phyloP scores from a whole-genome alignment of 2,113 vertebrate genomes.

The Eonycteris spelaea region DNA sequence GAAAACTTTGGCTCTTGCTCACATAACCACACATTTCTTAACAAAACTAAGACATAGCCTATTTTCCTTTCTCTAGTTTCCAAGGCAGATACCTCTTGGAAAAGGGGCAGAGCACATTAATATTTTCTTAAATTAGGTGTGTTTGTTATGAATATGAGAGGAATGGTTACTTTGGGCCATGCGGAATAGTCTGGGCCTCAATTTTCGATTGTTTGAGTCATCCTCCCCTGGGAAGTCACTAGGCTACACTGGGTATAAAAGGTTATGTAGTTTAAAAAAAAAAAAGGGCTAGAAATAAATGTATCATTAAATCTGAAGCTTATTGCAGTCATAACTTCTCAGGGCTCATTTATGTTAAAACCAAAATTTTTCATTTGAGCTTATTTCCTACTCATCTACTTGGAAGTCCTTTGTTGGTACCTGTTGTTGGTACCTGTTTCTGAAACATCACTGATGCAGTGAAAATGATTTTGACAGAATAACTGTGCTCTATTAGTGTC shows the following conservation, averaged over 20 bases:
- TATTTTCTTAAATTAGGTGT: background rate
- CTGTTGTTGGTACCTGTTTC: background rate
- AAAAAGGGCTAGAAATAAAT: background rate
- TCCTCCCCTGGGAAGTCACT: background rate
- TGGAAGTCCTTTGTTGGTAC: background rate
- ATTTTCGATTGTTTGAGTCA: background rate
- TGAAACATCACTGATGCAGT: background rate
- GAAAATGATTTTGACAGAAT: background rate
- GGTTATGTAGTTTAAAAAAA: background rate
- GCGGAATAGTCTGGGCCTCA: background rate
- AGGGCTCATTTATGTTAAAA: background rate
- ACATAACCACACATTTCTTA: background rate
- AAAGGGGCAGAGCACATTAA: background rate
- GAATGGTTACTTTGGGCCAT: background rate
- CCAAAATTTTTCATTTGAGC: background rate
- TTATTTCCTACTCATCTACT: slow-evolving; percentile 18
- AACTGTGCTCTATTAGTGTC: background rate
- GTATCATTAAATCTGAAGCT: background rate
- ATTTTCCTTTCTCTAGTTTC: background rate
- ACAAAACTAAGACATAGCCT: background rate
- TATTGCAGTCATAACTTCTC: slow-evolving; percentile 3
- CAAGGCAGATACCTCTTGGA: background rate
- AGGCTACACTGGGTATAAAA: background rate
- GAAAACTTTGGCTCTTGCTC: background rate
- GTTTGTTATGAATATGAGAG: background rate